Conservation (phyloP, 2,888 invertebrate genomes). For the Acrobasis repandana region DNA sequence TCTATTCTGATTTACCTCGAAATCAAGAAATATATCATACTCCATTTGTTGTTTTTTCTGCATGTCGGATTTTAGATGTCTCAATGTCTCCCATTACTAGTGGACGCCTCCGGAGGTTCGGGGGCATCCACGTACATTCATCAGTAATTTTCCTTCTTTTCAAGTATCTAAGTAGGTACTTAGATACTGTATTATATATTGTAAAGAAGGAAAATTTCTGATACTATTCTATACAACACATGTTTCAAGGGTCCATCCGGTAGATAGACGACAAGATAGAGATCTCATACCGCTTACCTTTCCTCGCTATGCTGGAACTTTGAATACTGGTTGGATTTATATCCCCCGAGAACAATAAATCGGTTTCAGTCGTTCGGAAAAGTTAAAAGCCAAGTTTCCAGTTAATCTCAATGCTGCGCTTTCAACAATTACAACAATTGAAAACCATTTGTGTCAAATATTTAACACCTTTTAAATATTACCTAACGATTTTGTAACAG, state of each 20-base stretch:
- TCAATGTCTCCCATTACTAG: too few species aligned
- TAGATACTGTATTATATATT: too few species aligned
- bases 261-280: background rate
- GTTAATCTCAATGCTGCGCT: background rate
- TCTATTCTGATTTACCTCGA: too few species aligned
- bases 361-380: conserved; percentile 16
- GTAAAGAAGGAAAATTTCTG: background rate
- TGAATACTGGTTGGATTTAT: conserved; percentile 17
- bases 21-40: too few species aligned
- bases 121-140: too few species aligned
- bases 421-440: background rate
- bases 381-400: conserved; percentile 16
- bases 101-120: too few species aligned
- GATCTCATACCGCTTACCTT: conserved; percentile 2
- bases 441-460: background rate
- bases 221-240: conserved; percentile 1
- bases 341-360: conserved; percentile 16
- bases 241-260: background rate
- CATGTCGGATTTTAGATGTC: too few species aligned
- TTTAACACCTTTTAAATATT: too few species aligned
- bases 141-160: too few species aligned
- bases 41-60: too few species aligned
- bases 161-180: too few species aligned
- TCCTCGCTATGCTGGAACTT: conserved; percentile 11
- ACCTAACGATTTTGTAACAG: too few species aligned